These are phyloP conservation scores for Labroides dimidiatus DNA, from an alignment of 2,797 vertebrate genomes.

Conservation along the genomic window DNA sequence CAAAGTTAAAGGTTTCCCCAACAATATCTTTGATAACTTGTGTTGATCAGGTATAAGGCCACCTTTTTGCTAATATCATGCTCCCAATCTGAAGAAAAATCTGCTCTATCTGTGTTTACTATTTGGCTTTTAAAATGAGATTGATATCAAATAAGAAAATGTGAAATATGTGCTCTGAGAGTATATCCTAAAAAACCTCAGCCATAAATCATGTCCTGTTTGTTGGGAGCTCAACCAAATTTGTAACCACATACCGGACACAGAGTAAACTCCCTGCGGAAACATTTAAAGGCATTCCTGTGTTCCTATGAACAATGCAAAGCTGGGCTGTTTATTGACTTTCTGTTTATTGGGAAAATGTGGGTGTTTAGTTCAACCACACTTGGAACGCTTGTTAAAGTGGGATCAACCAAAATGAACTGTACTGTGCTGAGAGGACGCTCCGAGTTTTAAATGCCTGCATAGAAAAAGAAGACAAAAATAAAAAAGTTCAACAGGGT, in stretches of 20 bases:
- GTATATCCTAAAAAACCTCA: not conserved
- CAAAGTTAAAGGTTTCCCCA: too few relatives aligned
- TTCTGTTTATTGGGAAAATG: not conserved
- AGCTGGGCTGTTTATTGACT: constrained; percentile 1
- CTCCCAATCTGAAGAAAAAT: not conserved
- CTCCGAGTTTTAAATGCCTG: not conserved
- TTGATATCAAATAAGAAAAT: not conserved
- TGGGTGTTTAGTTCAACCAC: not conserved
- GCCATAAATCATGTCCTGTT: not conserved
- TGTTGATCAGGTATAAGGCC: too few relatives aligned
- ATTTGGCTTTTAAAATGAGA: not conserved
- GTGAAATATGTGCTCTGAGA: not conserved
- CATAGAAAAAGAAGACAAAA: not conserved
- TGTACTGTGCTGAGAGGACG: not conserved
- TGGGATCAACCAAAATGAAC: not conserved
- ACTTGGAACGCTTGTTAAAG: not conserved
- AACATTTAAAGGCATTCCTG: constrained; percentile 1
- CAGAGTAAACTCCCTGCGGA: not conserved
- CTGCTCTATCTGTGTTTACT: not conserved
- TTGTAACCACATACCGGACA: not conserved
- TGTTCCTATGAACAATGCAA: not conserved
- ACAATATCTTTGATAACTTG: not conserved
- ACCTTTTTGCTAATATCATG: too few relatives aligned
- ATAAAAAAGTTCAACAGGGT: too few relatives aligned
- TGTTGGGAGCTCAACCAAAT: not conserved